These are phyloP conservation scores for Chymomyza amoena DNA, from an alignment of 2,888 invertebrate species.

Conservation along the genomic window DNA sequence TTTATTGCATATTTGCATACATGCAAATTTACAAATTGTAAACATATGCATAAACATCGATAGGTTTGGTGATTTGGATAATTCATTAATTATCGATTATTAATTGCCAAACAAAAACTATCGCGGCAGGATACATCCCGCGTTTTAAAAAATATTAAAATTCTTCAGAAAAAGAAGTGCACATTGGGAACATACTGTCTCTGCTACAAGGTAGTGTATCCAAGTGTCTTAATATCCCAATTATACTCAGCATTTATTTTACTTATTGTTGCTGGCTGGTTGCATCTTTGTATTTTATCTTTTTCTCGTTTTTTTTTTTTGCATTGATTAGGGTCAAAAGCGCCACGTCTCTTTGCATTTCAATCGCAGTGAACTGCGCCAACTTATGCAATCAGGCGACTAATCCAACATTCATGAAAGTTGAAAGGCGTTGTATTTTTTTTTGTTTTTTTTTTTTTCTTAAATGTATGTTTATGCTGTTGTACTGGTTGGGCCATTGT, in stretches of 20 bases:
- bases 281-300: conserved; percentile 17
- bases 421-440: conserved; percentile 64
- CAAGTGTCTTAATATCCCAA: background rate
- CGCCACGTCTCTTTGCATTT: conserved; percentile 48
- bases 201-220: background rate
- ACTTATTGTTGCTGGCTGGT: conserved; percentile 4
- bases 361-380: conserved; percentile 31
- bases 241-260: background rate
- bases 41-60: too few relatives aligned
- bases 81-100: too few relatives aligned
- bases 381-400: conserved; percentile 36
- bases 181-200: too few relatives aligned
- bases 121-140: too few relatives aligned
- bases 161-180: too few relatives aligned
- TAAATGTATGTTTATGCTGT: background rate
- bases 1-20: too few relatives aligned
- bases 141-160: too few relatives aligned
- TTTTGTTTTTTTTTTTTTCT: background rate
- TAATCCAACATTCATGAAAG: conserved; percentile 38
- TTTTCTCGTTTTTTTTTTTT: conserved; percentile 13
- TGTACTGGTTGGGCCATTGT: background rate
- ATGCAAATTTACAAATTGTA: too few relatives aligned
- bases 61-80: too few relatives aligned
- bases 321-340: conserved; percentile 56
- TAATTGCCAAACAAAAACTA: too few relatives aligned